phyloP scores from a whole-genome alignment of 2,888 invertebrate species.

The Epinotia demarniana region DNA sequence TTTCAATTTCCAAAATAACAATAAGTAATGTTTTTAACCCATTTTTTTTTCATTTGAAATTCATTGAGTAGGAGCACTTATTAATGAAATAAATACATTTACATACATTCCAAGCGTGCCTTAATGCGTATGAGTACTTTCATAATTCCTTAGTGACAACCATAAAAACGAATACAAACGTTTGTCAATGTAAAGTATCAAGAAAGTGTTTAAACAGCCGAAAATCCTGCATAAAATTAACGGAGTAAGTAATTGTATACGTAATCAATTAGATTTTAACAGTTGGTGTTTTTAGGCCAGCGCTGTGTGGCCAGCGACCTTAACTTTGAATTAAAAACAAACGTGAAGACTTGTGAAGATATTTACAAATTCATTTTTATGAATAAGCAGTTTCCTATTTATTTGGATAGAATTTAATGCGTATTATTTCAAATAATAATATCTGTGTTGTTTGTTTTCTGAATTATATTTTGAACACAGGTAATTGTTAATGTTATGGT shows the following conservation, averaged over 20 bases:
- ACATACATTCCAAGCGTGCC: background rate
- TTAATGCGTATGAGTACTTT: background rate
- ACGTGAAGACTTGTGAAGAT: conserved; percentile 12
- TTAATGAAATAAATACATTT: too few relatives aligned
- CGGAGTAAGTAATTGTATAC: conserved; percentile 23
- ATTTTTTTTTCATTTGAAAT: too few relatives aligned
- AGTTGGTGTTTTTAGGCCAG: conserved; percentile 39
- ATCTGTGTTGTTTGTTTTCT: too few relatives aligned
- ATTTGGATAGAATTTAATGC: background rate
- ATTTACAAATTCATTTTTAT: conserved; percentile 15
- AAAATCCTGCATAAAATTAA: conserved; percentile 32
- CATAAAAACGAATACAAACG: conserved; percentile 19
- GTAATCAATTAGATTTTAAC: conserved; percentile 39
- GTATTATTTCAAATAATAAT: background rate
- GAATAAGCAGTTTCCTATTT: conserved; percentile 2
- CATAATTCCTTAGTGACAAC: conserved; percentile 17
- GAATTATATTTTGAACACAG: too few relatives aligned
- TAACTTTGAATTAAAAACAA: conserved; percentile 40
- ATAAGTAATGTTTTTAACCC: background rate
- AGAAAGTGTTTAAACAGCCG: conserved; percentile 36
- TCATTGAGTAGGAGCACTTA: too few relatives aligned
- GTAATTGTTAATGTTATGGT: too few relatives aligned
- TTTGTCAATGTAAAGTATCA: conserved; percentile 4
- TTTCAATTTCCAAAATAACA: background rate
- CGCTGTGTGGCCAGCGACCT: conserved; percentile 38